A percentile compares a stretch with the other conserved stretches of the same genome.
Evolutionary conservation across 1,140 invertebrate genomes (phyloP).

Genomic region (Cardiocondyla obscurior): DNA sequence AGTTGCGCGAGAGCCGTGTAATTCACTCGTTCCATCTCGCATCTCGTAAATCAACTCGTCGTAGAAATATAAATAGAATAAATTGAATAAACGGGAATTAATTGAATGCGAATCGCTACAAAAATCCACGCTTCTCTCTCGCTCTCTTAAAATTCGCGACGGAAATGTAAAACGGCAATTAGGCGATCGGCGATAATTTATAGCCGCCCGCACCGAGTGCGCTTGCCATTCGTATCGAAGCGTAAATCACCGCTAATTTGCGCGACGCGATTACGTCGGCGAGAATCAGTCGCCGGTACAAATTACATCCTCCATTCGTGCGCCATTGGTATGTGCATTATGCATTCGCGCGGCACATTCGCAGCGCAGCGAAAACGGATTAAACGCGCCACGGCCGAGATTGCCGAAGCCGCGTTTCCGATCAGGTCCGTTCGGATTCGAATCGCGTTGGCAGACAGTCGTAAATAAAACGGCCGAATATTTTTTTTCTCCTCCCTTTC

Average conservation of each 20-base stretch:
- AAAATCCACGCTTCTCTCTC: not conserved
- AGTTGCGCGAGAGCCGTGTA: not conserved
- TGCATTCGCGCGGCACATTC: not conserved
- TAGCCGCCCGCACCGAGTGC: slow-evolving; percentile 34
- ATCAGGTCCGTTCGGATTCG: not conserved
- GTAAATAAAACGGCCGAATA: not conserved
- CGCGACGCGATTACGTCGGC: slow-evolving; percentile 55
- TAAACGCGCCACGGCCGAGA: not conserved
- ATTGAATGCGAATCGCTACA: not conserved
- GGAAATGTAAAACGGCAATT: slow-evolving; percentile 57
- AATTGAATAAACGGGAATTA: not conserved
- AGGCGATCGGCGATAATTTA: slow-evolving; percentile 59
- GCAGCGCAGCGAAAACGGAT: not conserved
- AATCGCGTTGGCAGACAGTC: not conserved
- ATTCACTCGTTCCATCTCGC: not conserved
- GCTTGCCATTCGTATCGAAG: slow-evolving; percentile 63
- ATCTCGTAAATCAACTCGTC: slow-evolving; percentile 5
- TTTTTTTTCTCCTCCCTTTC: not conserved
- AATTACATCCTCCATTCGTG: slow-evolving; percentile 51
- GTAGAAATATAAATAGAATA: not conserved
- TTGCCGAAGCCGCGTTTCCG: not conserved
- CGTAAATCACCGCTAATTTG: slow-evolving; percentile 69
- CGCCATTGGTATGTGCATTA: slow-evolving; percentile 24
- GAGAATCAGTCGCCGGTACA: slow-evolving; percentile 60
- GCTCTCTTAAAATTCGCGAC: not conserved